Evolutionary conservation across 2,113 vertebrate species (phyloP), one percentile per base, ranked within the genome.

Genomic region (Petrocephalus microphthalmus): DNA sequence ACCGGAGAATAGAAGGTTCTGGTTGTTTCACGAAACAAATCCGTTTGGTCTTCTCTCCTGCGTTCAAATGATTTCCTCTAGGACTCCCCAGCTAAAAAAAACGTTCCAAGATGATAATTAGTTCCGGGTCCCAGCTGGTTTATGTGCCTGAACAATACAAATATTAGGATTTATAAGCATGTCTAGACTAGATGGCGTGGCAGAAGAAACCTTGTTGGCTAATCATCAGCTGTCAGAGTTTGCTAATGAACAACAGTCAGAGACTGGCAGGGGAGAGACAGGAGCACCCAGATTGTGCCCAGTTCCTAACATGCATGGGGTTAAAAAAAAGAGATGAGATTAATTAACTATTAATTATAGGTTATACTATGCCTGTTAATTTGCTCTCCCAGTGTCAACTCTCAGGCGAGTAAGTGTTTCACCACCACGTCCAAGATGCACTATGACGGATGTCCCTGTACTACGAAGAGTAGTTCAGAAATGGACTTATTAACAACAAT

Each of bases 51-150:
- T 42, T 82, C 87, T 78, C 87, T 33, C 22, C 74, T 60, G 47
- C 64, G 54, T 71, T 52, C 10, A 29, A 51, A 87, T 56, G 88
- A 85, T 89, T 51, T 91, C 88, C 87, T 87, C 53, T 53, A 90
- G 86, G 89, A 89, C 89, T 82, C 87, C 89, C 88, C 84, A 67
- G 51, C 85, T 60, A 88, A 89, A 81, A 89, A 81, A 90, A 88
- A 87, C 47, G 60, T 89, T 92, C 88, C 88, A 78, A 89, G 85
- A 89, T 91, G 90, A 93, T 92, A 93, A 91, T 92, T 92, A 90
- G 88, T 89, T 90, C 90, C 64, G 84, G 89, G 88, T 90, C 90
- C 74, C 90, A 90, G 90, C 87, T 91, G 91, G 89, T 91, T 90
- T 88, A 82, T 89, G 88, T 85, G 57, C 84, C 89, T 89, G 88